Conservation (phyloP, 2,797 vertebrate species). For the Anguilla marmorata region DNA sequence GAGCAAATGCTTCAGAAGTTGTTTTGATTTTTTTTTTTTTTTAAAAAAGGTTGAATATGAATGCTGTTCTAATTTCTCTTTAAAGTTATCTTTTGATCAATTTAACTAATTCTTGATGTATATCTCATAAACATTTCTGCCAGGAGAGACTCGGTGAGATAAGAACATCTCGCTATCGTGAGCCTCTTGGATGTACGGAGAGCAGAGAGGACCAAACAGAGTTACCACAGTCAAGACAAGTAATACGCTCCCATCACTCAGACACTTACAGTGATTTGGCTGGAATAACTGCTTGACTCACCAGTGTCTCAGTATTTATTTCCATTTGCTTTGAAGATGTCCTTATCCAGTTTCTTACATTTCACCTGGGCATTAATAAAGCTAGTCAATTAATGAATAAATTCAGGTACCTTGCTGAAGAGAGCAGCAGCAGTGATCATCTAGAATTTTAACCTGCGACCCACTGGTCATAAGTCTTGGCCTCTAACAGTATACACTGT, state of each 20-base stretch:
- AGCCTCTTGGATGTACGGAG: conserved; percentile 61
- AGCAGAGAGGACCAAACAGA: conserved; percentile 64
- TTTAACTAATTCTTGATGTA: conserved; percentile 34
- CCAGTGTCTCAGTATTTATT: conserved; percentile 32
- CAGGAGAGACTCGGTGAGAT: conserved; percentile 63
- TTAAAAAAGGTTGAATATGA: neutral
- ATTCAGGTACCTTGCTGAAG: neutral
- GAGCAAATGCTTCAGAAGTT: conserved; percentile 2
- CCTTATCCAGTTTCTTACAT: neutral
- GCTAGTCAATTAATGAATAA: neutral
- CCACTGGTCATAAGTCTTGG: neutral
- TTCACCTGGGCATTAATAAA: neutral
- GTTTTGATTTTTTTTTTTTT: neutral
- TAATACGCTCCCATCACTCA: conserved; percentile 50
- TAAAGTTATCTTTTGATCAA: conserved; percentile 41
- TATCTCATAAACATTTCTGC: conserved; percentile 55
- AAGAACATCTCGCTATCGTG: conserved; percentile 59
- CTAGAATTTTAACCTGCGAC: neutral
- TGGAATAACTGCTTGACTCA: conserved; percentile 50
- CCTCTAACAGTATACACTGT: neutral
- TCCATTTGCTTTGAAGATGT: neutral
- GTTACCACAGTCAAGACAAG: conserved; percentile 59
- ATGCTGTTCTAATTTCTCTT: conserved; percentile 29
- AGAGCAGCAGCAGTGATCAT: neutral
- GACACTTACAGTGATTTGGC: conserved; percentile 46